Conservation (phyloP, 2,888 invertebrate species). For the Lacanobia wlatinum region DNA sequence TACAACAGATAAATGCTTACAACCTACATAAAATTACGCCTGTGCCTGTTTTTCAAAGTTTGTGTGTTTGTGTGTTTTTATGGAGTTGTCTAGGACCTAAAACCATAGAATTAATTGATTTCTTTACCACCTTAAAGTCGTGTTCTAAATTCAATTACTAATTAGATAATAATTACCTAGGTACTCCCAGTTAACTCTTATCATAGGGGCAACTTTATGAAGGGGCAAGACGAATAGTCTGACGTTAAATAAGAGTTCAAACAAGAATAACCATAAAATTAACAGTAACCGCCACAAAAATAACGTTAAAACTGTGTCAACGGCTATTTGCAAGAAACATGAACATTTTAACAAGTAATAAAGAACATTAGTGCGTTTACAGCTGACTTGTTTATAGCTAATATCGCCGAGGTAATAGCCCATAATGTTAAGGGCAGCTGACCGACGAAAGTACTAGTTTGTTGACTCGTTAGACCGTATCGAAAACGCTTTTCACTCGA, state of each 20-base stretch:
- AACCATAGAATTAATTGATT: too few species aligned
- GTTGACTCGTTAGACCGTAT: conserved; percentile 72
- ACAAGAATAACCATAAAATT: background rate
- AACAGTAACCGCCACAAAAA: background rate
- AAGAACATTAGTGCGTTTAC: conserved; percentile 37
- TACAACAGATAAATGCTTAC: too few species aligned
- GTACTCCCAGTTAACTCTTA: too few species aligned
- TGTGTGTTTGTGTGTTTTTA: too few species aligned
- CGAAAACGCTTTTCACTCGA: conserved; percentile 80
- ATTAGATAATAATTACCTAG: too few species aligned
- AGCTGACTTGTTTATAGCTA: conserved; percentile 42
- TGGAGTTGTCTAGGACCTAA: too few species aligned
- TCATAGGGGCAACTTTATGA: too few species aligned
- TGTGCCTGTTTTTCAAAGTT: too few species aligned
- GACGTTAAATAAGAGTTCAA: background rate
- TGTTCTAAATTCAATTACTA: too few species aligned
- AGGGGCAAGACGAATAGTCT: too few species aligned
- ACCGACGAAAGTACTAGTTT: conserved; percentile 75
- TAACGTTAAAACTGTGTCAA: conserved; percentile 35
- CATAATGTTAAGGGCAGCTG: conserved; percentile 78
- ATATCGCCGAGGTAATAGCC: conserved; percentile 68
- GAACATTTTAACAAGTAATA: conserved; percentile 44
- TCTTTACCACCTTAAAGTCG: too few species aligned
- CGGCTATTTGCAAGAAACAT: conserved; percentile 29
- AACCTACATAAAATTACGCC: too few species aligned